Percentiles rank a stretch among this genome's conserved stretches.
Conservation (phyloP, 53 echinoderm and acorn worm genomes). For the Stichopus horrens region DNA sequence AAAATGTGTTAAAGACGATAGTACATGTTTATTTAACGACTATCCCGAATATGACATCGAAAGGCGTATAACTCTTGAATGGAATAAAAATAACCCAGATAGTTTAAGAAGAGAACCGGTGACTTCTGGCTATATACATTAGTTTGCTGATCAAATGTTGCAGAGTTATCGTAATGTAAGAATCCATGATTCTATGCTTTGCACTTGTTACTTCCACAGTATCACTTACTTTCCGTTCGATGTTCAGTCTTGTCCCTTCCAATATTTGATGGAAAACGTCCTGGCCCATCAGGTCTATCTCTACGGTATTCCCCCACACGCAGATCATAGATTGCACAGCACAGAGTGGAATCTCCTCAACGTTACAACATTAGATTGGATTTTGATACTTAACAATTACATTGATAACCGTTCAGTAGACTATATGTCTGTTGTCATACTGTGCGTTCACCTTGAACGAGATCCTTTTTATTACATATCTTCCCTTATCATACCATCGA, state of each 20-base stretch:
- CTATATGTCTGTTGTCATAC: not conserved
- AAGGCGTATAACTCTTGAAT: too few species aligned
- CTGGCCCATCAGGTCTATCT: not conserved
- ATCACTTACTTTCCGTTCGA: constrained; percentile 27
- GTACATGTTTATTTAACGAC: too few species aligned
- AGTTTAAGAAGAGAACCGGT: too few species aligned
- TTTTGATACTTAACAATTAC: not conserved
- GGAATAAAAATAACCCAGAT: too few species aligned
- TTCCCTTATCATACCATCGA: constrained; percentile 3
- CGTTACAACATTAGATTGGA: not conserved
- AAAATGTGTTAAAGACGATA: too few species aligned
- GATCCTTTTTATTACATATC: constrained; percentile 9
- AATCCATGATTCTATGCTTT: too few species aligned
- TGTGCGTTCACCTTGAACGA: constrained; percentile 8
- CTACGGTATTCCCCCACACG: not conserved
- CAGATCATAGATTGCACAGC: not conserved
- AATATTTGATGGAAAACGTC: not conserved
- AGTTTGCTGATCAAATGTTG: too few species aligned
- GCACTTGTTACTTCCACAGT: not conserved
- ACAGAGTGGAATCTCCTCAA: constrained; percentile 18
- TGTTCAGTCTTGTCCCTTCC: constrained; percentile 8
- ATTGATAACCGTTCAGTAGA: not conserved
- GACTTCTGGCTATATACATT: too few species aligned
- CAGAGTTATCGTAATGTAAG: too few species aligned
- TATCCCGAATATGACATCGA: too few species aligned